Conservation (phyloP, 2,113 vertebrate species). For the Varanus salvator region DNA sequence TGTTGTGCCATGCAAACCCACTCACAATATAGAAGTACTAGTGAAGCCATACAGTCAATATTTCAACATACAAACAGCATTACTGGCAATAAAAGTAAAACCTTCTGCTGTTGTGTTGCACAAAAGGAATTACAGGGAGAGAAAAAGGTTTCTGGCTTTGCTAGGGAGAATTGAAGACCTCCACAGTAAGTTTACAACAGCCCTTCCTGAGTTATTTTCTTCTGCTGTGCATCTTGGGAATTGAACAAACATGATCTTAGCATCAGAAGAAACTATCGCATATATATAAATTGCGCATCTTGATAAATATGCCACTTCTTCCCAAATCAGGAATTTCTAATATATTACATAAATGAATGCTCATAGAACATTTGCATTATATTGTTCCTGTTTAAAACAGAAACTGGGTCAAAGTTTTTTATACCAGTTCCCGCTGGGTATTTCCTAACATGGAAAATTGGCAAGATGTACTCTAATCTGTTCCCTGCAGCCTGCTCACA, state of each 20-base stretch:
- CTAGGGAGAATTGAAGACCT: not conserved
- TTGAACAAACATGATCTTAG: not conserved
- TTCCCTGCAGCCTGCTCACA: slow-evolving; percentile 2
- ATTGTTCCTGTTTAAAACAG: slow-evolving; percentile 14
- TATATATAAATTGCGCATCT: not conserved
- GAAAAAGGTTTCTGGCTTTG: not conserved
- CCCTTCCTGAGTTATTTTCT: not conserved
- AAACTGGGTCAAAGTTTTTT: slow-evolving; percentile 22
- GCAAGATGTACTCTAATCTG: not conserved
- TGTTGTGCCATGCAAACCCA: too few species aligned
- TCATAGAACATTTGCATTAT: slow-evolving; percentile 7
- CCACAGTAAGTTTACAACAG: not conserved
- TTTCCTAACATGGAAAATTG: slow-evolving; percentile 40
- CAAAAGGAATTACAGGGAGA: not conserved
- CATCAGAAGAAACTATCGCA: slow-evolving; percentile 12
- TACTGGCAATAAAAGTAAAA: not conserved
- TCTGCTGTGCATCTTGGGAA: slow-evolving; percentile 7
- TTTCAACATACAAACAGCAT: not conserved
- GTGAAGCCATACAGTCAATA: not conserved
- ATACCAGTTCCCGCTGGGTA: slow-evolving; percentile 26
- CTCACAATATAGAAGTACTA: slow-evolving; percentile 12
- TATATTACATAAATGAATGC: not conserved
- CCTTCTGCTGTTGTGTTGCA: not conserved
- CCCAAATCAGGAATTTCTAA: slow-evolving; percentile 35
- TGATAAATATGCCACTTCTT: not conserved